Evolutionary conservation across 2,797 vertebrate genomes (phyloP).

Genomic region (Lutjanus argentimaculatus): DNA sequence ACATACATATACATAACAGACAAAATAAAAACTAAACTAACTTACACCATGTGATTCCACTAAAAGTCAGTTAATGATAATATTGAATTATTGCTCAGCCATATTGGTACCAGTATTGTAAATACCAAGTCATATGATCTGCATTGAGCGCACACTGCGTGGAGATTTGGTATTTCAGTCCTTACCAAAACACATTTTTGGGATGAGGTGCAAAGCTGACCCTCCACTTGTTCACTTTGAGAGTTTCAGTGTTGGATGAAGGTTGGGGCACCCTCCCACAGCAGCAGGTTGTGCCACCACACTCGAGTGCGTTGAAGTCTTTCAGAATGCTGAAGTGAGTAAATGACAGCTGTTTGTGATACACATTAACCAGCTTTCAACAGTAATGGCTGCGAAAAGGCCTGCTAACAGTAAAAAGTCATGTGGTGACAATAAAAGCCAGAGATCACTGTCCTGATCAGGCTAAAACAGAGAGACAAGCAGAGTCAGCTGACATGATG

Average conservation of each 20-base stretch:
- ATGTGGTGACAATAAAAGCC: constrained; percentile 12
- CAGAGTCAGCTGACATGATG: neutral
- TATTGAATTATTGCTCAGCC: constrained; percentile 25
- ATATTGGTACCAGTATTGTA: neutral
- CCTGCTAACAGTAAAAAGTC: constrained; percentile 2
- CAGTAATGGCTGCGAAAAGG: neutral
- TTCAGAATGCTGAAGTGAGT: constrained; percentile 89
- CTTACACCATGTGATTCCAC: constrained; percentile 11
- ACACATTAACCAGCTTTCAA: constrained; percentile 14
- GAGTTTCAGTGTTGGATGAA: constrained; percentile 83
- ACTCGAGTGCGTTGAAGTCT: constrained; percentile 95
- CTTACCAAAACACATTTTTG: constrained; percentile 94
- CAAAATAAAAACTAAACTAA: neutral
- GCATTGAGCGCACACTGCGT: neutral
- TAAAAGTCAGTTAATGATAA: neutral
- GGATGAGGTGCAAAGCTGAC: constrained; percentile 91
- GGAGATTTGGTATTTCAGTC: neutral
- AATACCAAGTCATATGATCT: constrained; percentile 4
- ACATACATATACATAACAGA: neutral
- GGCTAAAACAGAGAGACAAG: neutral
- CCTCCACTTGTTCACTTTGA: constrained; percentile 88
- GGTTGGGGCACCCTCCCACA: constrained; percentile 88
- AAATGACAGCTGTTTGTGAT: constrained; percentile 36
- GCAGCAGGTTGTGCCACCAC: constrained; percentile 79
- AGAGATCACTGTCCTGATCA: neutral